Evolutionary conservation across 2,113 vertebrate species (phyloP).

Genomic region (Lutjanus erythropterus): DNA sequence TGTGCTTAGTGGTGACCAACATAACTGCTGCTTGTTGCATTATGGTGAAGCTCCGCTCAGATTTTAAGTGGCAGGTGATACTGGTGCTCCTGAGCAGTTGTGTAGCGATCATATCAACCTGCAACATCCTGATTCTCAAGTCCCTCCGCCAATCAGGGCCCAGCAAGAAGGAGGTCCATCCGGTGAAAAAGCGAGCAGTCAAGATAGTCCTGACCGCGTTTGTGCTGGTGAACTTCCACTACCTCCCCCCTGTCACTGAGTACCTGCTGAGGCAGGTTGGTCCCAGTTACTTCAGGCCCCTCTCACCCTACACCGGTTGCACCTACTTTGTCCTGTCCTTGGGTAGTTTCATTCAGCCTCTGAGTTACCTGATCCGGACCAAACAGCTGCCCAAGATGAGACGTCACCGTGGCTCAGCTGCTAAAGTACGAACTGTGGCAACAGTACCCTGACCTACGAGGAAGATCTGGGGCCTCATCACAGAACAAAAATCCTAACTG

Average conservation of each 20-base stretch:
- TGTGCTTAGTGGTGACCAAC: slow-evolving; percentile 3
- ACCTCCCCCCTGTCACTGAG: background rate
- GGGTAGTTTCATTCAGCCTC: slow-evolving; percentile 42
- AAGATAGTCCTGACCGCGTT: slow-evolving; percentile 23
- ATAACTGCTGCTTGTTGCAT: background rate
- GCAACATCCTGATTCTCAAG: slow-evolving; percentile 28
- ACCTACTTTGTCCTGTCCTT: background rate
- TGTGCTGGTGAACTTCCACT: slow-evolving; percentile 22
- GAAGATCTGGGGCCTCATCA: background rate
- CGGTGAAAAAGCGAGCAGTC: slow-evolving; percentile 43
- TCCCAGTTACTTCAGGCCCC: background rate
- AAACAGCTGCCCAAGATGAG: slow-evolving; percentile 53
- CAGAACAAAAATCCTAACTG: too few relatives aligned
- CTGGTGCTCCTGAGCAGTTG: background rate
- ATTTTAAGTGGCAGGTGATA: background rate
- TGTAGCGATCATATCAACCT: slow-evolving; percentile 21
- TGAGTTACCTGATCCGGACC: slow-evolving; percentile 33
- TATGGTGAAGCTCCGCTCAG: background rate
- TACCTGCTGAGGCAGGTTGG: background rate
- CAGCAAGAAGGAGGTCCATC: slow-evolving; percentile 23
- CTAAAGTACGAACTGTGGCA: background rate
- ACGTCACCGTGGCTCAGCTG: background rate
- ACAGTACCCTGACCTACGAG: too few relatives aligned
- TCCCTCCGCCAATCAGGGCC: slow-evolving; percentile 37
- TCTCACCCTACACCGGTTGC: slow-evolving; percentile 12